A percentile compares a stretch with the other conserved stretches of the same genome.
phyloP scores from a whole-genome alignment of 92 coral and sea anemone species.

The Anthopleura xanthogrammica region DNA sequence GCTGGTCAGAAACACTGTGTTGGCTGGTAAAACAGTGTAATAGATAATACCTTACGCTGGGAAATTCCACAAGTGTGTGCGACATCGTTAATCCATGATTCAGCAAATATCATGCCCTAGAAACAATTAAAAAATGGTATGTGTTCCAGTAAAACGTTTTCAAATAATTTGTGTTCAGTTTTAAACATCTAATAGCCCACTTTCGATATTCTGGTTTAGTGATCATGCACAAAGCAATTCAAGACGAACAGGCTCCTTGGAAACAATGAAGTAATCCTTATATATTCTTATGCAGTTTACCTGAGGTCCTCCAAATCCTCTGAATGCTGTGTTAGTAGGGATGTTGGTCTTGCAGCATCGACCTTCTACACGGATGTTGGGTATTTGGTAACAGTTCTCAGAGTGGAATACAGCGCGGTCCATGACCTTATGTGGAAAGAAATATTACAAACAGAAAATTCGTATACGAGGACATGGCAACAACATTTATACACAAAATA shows the following conservation, averaged over 20 bases:
- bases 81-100: constrained; percentile 74
- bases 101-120: constrained; percentile 81
- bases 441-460: too few relatives aligned
- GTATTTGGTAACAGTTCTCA: constrained; percentile 75
- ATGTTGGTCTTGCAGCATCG: constrained; percentile 70
- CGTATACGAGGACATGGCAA: too few relatives aligned
- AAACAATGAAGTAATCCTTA: too few relatives aligned
- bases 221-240: too few relatives aligned
- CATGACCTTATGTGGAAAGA: constrained; percentile 49
- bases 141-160: too few relatives aligned
- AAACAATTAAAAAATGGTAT: background rate
- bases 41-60: constrained; percentile 52
- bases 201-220: too few relatives aligned
- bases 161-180: too few relatives aligned
- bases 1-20: too few relatives aligned
- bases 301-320: constrained; percentile 91
- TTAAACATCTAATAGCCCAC: too few relatives aligned
- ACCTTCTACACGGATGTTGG: constrained; percentile 71
- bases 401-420: constrained; percentile 61
- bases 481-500: too few relatives aligned
- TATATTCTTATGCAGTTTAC: background rate
- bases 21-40: too few relatives aligned
- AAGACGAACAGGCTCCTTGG: too few relatives aligned
- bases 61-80: constrained; percentile 75
- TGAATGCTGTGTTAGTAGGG: constrained; percentile 80